Evolutionary conservation across 2,113 vertebrate genomes (phyloP), one percentile per base, ranked within the genome.

Genomic region (Hippocampus guttulatus): DNA sequence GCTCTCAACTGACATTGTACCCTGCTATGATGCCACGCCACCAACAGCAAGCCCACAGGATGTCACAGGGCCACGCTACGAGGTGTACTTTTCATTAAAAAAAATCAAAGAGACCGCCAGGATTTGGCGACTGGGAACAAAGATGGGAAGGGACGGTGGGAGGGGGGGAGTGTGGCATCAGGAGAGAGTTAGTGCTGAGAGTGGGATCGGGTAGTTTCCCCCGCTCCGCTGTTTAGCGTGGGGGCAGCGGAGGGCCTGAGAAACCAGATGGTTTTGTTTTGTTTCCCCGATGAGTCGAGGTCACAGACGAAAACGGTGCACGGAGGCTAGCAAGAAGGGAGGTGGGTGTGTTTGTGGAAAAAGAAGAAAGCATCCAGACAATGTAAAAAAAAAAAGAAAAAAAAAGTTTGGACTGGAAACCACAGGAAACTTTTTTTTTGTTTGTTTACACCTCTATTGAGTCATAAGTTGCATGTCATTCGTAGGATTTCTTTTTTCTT

Each of bases 261-360:
- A 93, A 93, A 92, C 90, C 92, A 93, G 92, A 93, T 93, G 92
- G 90, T 87, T 93, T 90, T 91, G 91, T 89, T 92, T 91, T 87
- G 87, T 69, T 89, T 90, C 80, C 82, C 84, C 25, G 77, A 90
- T 76, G 83, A 87, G 86, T 85, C 76, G 71, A 89, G 83, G 87
- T 92, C 89, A 89, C 70, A 66, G 75, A 83, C 78, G 82, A 87
- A 87, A 81, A 84, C 79, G 76, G 83, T 75, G 75, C 4, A 4
- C 4, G 3, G 70, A 49, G 61, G 65, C 70, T 65, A 61, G 73
- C 65, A 74, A 61, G 68, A 69, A 64, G 76, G 76, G 89, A 76
- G 81, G 75, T 72, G 68, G 5, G 67, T 70, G 80, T 30, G 66
- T 80, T 69, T 76, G 72, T 84, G 83, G 77, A 80, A 80, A 75